Evolutionary conservation across 2,113 vertebrate species (phyloP).

Genomic region (Bostrychus sinensis): DNA sequence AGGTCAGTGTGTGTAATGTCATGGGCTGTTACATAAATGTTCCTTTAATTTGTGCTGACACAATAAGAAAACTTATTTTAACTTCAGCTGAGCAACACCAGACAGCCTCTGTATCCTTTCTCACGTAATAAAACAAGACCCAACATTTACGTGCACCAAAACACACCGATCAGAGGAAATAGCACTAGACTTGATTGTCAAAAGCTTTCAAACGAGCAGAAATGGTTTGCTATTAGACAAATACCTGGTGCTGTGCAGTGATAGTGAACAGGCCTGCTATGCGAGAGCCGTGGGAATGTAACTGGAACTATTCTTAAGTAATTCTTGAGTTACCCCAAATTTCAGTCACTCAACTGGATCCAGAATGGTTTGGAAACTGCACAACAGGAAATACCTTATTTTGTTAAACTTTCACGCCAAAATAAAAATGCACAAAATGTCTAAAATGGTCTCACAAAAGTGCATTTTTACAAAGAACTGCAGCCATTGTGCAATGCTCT

Average conservation of each 20-base stretch:
- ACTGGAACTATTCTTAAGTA: not conserved
- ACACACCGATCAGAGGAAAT: not conserved
- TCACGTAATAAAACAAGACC: slow-evolving; percentile 40
- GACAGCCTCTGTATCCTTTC: slow-evolving; percentile 12
- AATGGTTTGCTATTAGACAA: slow-evolving; percentile 28
- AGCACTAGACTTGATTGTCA: not conserved
- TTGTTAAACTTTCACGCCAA: no score
- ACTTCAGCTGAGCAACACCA: slow-evolving; percentile 1
- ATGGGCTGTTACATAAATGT: slow-evolving; percentile 27
- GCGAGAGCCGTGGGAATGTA: slow-evolving; percentile 24
- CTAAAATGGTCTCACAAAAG: not conserved
- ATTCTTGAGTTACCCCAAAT: not conserved
- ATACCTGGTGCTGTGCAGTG: slow-evolving; percentile 28
- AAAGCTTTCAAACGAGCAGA: no score
- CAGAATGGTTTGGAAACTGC: not conserved
- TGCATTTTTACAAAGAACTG: not conserved
- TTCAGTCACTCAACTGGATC: not conserved
- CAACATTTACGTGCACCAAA: not conserved
- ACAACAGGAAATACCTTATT: not conserved
- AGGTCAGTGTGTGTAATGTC: slow-evolving; percentile 47
- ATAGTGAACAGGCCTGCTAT: slow-evolving; percentile 39
- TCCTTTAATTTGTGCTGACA: slow-evolving; percentile 19
- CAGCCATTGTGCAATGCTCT: not conserved
- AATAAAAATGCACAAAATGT: no score
- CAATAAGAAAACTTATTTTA: slow-evolving; percentile 21